These are phyloP conservation scores for Chrysolina americana DNA, from an alignment of 2,888 invertebrate species.

Conservation along the genomic window DNA sequence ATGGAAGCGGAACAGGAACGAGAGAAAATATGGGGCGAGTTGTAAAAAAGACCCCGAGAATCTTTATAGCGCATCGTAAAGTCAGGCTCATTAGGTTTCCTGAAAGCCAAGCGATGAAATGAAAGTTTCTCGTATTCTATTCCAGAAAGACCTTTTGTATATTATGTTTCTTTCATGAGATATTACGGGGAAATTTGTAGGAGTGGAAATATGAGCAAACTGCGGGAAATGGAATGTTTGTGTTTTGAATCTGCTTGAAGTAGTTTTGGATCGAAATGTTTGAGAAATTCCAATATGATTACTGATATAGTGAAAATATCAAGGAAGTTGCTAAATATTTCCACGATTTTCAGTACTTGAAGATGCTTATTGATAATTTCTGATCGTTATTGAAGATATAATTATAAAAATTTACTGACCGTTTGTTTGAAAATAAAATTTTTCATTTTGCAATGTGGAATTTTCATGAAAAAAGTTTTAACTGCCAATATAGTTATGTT, in stretches of 20 bases:
- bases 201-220: constrained; percentile 17
- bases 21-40: constrained; percentile 1
- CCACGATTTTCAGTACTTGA: no score
- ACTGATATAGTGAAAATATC: no score
- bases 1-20: not conserved
- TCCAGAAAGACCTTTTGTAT: constrained; percentile 22
- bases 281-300: not conserved
- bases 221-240: constrained; percentile 18
- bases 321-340: no score
- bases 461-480: no score
- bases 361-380: no score
- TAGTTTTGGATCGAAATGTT: not conserved
- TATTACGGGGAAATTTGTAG: not conserved
- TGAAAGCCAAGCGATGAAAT: constrained; percentile 36
- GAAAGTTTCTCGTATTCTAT: constrained; percentile 31
- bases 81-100: constrained; percentile 40
- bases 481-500: no score
- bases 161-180: constrained; percentile 19
- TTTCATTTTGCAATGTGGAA: no score
- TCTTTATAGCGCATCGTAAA: constrained; percentile 39
- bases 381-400: no score
- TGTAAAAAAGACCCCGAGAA: constrained; percentile 32
- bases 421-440: no score
- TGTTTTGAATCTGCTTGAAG: not conserved
- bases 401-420: no score